phyloP scores from a whole-genome alignment of 2,113 vertebrate species.

The Sceloporus tristichus region DNA sequence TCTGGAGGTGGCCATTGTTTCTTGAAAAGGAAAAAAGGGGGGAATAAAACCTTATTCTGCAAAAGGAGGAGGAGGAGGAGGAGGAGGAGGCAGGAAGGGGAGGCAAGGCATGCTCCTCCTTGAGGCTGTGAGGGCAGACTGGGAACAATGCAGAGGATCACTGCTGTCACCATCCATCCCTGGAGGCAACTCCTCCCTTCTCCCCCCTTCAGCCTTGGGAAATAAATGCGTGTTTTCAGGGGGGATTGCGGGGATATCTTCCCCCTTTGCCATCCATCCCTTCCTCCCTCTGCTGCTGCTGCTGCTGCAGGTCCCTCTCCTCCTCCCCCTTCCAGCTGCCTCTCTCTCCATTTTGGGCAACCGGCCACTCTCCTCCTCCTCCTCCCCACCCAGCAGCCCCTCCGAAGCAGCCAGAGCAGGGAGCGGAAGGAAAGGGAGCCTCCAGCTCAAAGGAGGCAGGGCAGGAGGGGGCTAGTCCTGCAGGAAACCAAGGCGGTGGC shows the following conservation, averaged over 20 bases:
- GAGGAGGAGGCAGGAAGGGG: too few species aligned
- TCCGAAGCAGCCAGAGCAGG: not conserved
- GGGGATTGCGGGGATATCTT: not conserved
- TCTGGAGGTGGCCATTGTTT: too few species aligned
- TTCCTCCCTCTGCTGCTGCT: too few species aligned
- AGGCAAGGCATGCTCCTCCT: not conserved
- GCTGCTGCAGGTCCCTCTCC: too few species aligned
- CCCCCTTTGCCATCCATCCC: too few species aligned
- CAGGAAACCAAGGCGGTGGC: too few species aligned
- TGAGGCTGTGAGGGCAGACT: not conserved
- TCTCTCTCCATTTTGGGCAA: constrained; percentile 45
- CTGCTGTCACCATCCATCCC: constrained; percentile 37
- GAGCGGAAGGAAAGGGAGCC: not conserved
- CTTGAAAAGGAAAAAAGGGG: too few species aligned
- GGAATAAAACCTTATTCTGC: too few species aligned
- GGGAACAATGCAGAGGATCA: constrained; percentile 46
- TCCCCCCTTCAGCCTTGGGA: not conserved
- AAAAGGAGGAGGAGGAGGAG: too few species aligned
- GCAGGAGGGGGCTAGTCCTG: too few species aligned
- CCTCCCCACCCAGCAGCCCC: not conserved
- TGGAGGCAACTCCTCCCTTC: constrained; percentile 7
- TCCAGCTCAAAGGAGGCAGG: not conserved
- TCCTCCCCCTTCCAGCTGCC: constrained; percentile 12
- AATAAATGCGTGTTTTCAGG: not conserved
- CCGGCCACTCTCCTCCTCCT: not conserved